Evolutionary conservation across 1,140 invertebrate genomes (phyloP).

Genomic region (Rhyzopertha dominica): DNA sequence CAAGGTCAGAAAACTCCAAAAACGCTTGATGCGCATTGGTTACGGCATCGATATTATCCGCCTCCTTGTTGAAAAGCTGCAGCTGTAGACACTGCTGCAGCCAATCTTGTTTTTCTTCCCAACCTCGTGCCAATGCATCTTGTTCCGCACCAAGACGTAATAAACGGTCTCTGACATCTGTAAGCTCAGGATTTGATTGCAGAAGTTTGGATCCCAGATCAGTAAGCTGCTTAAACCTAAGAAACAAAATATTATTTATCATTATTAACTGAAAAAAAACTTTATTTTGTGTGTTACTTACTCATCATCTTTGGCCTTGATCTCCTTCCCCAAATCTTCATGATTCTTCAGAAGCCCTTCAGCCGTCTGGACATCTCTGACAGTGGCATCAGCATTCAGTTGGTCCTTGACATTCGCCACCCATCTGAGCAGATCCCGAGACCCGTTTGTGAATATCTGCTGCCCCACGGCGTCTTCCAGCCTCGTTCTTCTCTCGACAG

Average conservation of each 20-base stretch:
- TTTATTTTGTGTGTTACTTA: slow-evolving; percentile 50
- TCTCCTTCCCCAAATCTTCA: slow-evolving; percentile 85
- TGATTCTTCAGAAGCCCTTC: slow-evolving; percentile 88
- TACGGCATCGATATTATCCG: slow-evolving; percentile 94
- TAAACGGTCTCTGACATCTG: slow-evolving; percentile 68
- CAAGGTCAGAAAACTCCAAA: slow-evolving; percentile 82
- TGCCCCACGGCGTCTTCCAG: slow-evolving; percentile 91
- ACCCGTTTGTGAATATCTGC: slow-evolving; percentile 88
- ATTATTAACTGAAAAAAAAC: background rate
- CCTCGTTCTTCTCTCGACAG: slow-evolving; percentile 68
- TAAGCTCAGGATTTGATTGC: slow-evolving; percentile 61
- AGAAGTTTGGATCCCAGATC: slow-evolving; percentile 70
- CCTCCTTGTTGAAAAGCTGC: slow-evolving; percentile 91
- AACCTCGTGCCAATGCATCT: slow-evolving; percentile 68
- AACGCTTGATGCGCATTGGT: slow-evolving; percentile 92
- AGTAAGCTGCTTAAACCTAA: slow-evolving; percentile 70
- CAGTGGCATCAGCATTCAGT: slow-evolving; percentile 75
- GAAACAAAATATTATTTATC: slow-evolving; percentile 30
- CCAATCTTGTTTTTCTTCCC: slow-evolving; percentile 78
- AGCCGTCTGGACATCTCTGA: slow-evolving; percentile 84
- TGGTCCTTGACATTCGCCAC: slow-evolving; percentile 71
- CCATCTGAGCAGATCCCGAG: slow-evolving; percentile 77
- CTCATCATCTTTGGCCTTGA: slow-evolving; percentile 85
- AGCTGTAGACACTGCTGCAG: slow-evolving; percentile 80
- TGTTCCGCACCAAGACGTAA: slow-evolving; percentile 71